Base-by-base conservation (phyloP, 1,140 invertebrate species). In the Globodera rostochiensis region DNA sequence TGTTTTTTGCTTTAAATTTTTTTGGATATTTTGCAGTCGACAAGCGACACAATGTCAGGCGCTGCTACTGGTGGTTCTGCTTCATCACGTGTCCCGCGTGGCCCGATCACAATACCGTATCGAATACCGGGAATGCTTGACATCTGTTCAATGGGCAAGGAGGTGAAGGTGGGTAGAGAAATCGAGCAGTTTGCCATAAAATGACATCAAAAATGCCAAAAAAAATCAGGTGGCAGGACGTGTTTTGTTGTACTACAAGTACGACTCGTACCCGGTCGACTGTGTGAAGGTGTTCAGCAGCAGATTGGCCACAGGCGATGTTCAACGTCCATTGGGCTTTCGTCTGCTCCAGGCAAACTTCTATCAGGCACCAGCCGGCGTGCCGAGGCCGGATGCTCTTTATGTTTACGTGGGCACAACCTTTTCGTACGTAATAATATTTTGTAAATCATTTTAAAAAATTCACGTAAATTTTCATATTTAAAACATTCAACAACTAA, bases 231-330 rank as follows among this genome's bases (percentile, higher is more conserved):
- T 99, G 1, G 94, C 96, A 90, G 95, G 98, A 87, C 92, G 96
- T 78, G 93, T 99, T 6, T 89, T 99, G 4, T 85, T 99, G 1
- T 99, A 97, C 90, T 98, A 97, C 90, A 98, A 98, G 90, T 99
- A 99, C 85, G 95, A 97, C 84, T 97, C 97, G 86, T 93, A 94
- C 90, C 94, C 95, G 0, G 94, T 98, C 8, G 97, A 97, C 90
- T 99, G 97, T 90, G 95, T 99, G 0, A 99, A 99, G 91, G 96
- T 98, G 85, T 97, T 99, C 86, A 94, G 94, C 83, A 85, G 45
- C 77, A 79, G 50, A 46, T 89, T 15, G 86, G 83, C 8, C 88
- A 89, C 81, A 86, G 64, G 45, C 49, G 21, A 8, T 50, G 49
- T 47, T 36, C 81, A 64, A 36, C 69, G 36, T 71, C 69, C 69